Conservation (phyloP, 2,113 vertebrate genomes). For the Podiceps cristatus region DNA sequence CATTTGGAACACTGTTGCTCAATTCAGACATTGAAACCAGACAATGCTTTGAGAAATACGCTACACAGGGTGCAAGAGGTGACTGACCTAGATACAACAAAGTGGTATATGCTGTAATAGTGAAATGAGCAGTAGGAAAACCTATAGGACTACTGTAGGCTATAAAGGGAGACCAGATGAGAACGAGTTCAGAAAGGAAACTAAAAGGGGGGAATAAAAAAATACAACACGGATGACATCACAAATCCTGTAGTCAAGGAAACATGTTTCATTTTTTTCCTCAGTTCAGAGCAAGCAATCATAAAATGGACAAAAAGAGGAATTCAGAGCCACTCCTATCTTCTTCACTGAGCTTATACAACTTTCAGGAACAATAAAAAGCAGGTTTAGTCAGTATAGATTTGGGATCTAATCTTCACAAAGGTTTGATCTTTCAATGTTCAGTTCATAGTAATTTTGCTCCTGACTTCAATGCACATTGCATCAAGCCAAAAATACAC, state of each 20-base stretch:
- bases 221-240: constrained; percentile 51
- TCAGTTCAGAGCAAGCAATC: constrained; percentile 51
- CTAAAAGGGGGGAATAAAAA: constrained; percentile 50
- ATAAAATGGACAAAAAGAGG: constrained; percentile 50
- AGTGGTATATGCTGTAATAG: background rate
- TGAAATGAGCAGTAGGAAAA: constrained; percentile 47
- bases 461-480: background rate
- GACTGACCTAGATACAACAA: constrained; percentile 39
- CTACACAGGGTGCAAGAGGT: background rate
- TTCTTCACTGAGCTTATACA: constrained; percentile 34
- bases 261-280: constrained; percentile 29
- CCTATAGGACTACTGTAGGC: background rate
- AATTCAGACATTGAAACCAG: constrained; percentile 2
- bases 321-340: constrained; percentile 36
- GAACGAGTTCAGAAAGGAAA: constrained; percentile 17
- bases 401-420: constrained; percentile 27
- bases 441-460: constrained; percentile 16
- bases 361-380: constrained; percentile 43
- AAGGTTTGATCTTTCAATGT: constrained; percentile 7
- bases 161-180: constrained; percentile 7
- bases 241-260: constrained; percentile 55
- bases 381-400: background rate
- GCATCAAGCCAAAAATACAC: background rate
- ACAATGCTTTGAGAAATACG: background rate
- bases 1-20: background rate